A percentile compares a stretch with the other conserved stretches of the same genome.
Conservation (phyloP, 2,113 vertebrate genomes). For the Grammomys surdaster region DNA sequence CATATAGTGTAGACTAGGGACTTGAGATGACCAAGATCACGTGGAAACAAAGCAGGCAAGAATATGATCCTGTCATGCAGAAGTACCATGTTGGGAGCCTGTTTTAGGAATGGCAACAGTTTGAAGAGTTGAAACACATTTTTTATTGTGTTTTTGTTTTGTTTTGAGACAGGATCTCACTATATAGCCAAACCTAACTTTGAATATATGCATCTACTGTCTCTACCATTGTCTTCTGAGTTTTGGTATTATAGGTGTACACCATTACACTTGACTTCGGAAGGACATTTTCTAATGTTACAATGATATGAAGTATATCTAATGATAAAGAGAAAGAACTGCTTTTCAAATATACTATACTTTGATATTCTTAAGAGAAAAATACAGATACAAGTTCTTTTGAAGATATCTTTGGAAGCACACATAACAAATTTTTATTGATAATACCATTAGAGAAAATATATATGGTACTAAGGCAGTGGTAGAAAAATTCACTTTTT, state of each 20-base stretch:
- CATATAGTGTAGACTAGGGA: not conserved
- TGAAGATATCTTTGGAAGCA: not conserved
- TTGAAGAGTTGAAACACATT: not conserved
- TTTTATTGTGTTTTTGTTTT: not conserved
- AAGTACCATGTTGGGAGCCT: fast-evolving
- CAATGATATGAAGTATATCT: not conserved
- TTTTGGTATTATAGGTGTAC: not conserved
- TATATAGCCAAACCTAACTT: not conserved
- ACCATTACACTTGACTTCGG: not conserved
- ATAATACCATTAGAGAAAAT: not conserved
- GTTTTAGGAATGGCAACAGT: not conserved
- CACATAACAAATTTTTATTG: not conserved
- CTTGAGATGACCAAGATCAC: not conserved
- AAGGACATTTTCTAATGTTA: not conserved
- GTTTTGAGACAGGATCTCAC: not conserved
- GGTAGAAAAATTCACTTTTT: not conserved
- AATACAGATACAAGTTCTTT: not conserved
- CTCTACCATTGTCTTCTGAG: not conserved
- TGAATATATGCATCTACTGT: not conserved
- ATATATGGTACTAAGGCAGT: not conserved
- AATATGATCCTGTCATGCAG: no score
- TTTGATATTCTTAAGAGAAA: not conserved
- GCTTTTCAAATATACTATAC: not conserved
- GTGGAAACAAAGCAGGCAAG: no score
- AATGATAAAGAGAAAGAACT: not conserved